Percentiles rank a stretch among this genome's conserved stretches.
Conservation (phyloP, 35 echinoderm and acorn worm species). For the Eucidaris tribuloides region DNA sequence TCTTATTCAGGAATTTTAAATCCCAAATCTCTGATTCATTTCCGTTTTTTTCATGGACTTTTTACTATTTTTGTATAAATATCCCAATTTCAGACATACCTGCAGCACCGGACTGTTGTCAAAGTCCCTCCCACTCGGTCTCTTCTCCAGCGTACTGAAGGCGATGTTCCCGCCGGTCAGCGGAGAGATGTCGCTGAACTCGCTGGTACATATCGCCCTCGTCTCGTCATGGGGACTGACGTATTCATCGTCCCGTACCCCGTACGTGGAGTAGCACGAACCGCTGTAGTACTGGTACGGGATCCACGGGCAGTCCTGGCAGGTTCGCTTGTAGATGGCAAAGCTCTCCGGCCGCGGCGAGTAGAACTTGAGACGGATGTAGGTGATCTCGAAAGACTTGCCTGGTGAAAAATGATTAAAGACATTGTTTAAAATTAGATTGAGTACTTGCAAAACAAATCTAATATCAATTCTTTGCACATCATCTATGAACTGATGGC, state of each 20-base stretch:
- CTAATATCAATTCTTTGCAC: no score
- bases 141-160: constrained; percentile 95
- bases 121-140: constrained; percentile 91
- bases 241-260: constrained; percentile 18
- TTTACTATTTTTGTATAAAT: no score
- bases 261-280: constrained; percentile 56
- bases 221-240: constrained; percentile 72
- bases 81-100: no score
- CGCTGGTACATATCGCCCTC: constrained; percentile 71
- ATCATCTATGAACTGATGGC: no score
- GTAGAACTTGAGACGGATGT: constrained; percentile 94
- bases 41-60: no score
- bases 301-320: constrained; percentile 70
- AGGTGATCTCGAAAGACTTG: constrained; percentile 96
- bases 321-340: constrained; percentile 94
- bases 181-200: constrained; percentile 98
- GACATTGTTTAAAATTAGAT: no score
- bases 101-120: constrained; percentile 93
- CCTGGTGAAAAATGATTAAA: constrained; percentile 56
- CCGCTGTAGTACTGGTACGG: constrained; percentile 99
- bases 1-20: no score
- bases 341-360: constrained; percentile 93
- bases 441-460: no score
- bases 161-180: constrained; percentile 97
- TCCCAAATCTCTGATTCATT: no score